Conservation (phyloP, 35 echinoderm and acorn worm genomes). For the Eucidaris tribuloides region DNA sequence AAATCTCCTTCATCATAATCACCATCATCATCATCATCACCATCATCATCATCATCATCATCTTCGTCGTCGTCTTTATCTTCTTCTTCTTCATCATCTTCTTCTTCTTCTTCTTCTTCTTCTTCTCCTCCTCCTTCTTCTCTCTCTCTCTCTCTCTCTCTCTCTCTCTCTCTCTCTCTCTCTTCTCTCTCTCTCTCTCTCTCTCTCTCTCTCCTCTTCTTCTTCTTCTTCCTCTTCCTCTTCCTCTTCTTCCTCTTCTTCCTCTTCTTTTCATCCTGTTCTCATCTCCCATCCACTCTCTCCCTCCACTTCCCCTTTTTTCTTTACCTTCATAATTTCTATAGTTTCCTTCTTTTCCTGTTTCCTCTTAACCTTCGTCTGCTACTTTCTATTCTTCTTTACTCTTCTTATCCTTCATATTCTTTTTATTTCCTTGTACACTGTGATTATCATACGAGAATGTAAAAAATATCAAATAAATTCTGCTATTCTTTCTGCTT, state of each 20-base stretch:
- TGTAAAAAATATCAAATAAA: too few relatives aligned
- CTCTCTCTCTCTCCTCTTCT: not conserved
- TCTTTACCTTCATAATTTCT: not conserved
- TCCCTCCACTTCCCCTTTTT: not conserved
- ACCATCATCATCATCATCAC: too few relatives aligned
- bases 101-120: not conserved
- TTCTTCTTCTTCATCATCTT: not conserved
- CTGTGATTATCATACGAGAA: not conserved
- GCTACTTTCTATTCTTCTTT: not conserved
- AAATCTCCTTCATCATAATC: too few relatives aligned
- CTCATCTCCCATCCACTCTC: not conserved
- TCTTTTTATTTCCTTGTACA: not conserved
- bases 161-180: not conserved
- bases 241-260: not conserved
- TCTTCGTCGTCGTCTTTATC: not conserved
- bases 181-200: not conserved
- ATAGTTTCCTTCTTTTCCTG: not conserved
- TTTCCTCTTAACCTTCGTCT: not conserved
- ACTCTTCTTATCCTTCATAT: not conserved
- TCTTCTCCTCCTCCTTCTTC: not conserved
- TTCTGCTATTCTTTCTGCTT: too few relatives aligned
- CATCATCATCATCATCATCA: not conserved
- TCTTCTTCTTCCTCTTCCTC: not conserved
- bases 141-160: slow-evolving; percentile 3
- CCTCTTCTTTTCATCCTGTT: not conserved